Evolutionary conservation across 2,113 vertebrate genomes (phyloP), one percentile per base, ranked within the genome.

Genomic region (Gobius niger): DNA sequence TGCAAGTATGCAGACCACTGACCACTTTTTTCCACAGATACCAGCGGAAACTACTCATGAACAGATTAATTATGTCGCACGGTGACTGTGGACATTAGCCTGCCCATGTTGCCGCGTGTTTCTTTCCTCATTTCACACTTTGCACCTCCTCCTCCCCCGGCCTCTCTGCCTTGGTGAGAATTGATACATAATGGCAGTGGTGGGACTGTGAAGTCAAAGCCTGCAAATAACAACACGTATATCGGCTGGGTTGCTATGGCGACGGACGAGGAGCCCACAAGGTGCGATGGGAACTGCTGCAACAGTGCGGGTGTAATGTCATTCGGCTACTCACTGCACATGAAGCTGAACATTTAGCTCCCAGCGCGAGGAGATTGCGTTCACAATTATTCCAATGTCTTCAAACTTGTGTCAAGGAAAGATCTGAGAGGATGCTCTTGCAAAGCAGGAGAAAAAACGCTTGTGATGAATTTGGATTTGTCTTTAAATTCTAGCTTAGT

Each of bases 181-280:
- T 53, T 76, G 63, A 75, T 74, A 63, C 62, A 41, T 72, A 59
- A 78, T 61, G 72, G 76, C 67, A 57, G 64, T 42, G 56, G 59
- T 66, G 63, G 51, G 67, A 70, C 75, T 72, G 72, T 71, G 73
- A 85, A 82, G 77, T 82, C 63, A 56, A 63, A 77, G 69, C 53
- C 82, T 65, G 75, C 76, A 75, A 75, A 85, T 72, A 83, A 75
- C 54, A 16, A 78, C 78, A 51, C 7, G 11, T 42, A 68, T 65
- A 13, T 53, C n/a, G 15, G n/a, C 51, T 0, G 47, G 40, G 78
- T 87, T 83, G 67, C 83, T 47, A 85, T 85, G 67, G 77, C 9
- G 54, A 87, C 46, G 41, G 68, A 65, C 24, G 79, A 2, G 1
- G 51, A 68, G 76, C 73, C 74, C 69, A 76, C 76, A 49, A 75